These are phyloP conservation scores for Apamea anceps DNA, from an alignment of 2,888 invertebrate species.

Conservation along the genomic window DNA sequence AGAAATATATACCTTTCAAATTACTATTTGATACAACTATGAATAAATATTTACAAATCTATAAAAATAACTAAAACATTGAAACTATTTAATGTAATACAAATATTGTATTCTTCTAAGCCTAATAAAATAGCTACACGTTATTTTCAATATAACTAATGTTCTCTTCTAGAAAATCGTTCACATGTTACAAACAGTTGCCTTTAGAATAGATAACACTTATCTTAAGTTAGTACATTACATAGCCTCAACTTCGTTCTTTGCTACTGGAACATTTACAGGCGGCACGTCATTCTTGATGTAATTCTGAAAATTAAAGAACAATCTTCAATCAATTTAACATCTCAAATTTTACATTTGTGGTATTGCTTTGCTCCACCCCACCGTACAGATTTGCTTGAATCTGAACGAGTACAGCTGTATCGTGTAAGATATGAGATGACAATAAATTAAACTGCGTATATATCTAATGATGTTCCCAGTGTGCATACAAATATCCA, in stretches of 20 bases:
- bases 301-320: conserved; percentile 78
- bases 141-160: conserved; percentile 8
- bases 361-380: neutral
- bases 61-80: conserved; percentile 46
- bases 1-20: conserved; percentile 38
- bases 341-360: neutral
- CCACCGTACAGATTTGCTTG: no score
- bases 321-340: neutral
- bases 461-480: neutral
- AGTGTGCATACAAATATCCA: neutral
- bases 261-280: conserved; percentile 71
- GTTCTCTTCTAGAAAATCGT: conserved; percentile 24
- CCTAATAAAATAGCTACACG: conserved; percentile 36
- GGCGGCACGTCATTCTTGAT: conserved; percentile 76
- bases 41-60: conserved; percentile 44
- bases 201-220: conserved; percentile 30
- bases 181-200: conserved; percentile 43
- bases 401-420: neutral
- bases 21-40: conserved; percentile 34
- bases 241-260: conserved; percentile 83
- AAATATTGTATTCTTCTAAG: conserved; percentile 40
- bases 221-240: conserved; percentile 61
- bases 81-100: conserved; percentile 39
- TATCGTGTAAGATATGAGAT: neutral
- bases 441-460: neutral